Evolutionary conservation across 2,888 invertebrate species (phyloP).

Genomic region (Idaea biselata): DNA sequence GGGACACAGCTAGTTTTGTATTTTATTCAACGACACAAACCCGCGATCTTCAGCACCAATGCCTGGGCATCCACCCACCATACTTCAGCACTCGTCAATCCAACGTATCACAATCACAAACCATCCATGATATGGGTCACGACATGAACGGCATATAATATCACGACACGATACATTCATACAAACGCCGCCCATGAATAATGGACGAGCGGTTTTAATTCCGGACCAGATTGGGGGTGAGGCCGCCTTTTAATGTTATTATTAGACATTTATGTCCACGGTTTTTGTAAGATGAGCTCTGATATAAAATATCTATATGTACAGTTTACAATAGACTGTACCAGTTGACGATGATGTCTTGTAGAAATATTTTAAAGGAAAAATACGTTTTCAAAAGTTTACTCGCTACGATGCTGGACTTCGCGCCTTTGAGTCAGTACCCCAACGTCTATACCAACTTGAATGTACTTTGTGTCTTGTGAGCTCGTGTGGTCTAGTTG

Average conservation of each 20-base stretch:
- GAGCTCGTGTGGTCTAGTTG: too few species aligned
- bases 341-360: too few species aligned
- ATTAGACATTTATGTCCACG: not conserved
- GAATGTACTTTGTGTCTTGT: too few species aligned
- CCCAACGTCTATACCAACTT: too few species aligned
- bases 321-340: not conserved
- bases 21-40: too few species aligned
- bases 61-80: too few species aligned
- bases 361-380: too few species aligned
- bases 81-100: constrained; percentile 13
- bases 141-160: not conserved
- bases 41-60: too few species aligned
- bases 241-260: not conserved
- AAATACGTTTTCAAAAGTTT: too few species aligned
- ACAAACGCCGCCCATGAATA: constrained; percentile 23
- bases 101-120: not conserved
- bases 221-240: not conserved
- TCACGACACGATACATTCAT: constrained; percentile 10
- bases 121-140: not conserved
- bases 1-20: too few species aligned
- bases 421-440: too few species aligned
- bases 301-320: not conserved
- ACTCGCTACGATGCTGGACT: too few species aligned
- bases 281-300: not conserved
- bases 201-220: constrained; percentile 24